Percentiles rank a stretch among this genome's conserved stretches.
These are phyloP conservation scores for Tauraco erythrolophus DNA, from an alignment of 2,113 vertebrate genomes.

Conservation along the genomic window DNA sequence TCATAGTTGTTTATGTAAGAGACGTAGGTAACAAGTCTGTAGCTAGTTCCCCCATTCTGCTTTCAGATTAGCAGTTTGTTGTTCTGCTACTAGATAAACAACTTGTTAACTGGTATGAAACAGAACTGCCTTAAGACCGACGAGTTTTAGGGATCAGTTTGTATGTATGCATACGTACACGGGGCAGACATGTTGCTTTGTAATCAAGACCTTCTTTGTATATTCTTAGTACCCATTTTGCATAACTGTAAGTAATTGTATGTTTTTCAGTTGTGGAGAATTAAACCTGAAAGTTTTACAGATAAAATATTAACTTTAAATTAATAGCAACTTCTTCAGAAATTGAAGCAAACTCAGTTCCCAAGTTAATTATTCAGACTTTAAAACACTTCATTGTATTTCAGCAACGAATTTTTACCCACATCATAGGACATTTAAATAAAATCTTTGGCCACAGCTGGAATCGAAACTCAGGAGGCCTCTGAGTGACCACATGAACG, in stretches of 20 bases:
- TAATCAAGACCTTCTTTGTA: neutral
- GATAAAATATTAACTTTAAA: neutral
- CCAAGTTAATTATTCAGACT: neutral
- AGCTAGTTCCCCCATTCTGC: neutral
- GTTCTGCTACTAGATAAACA: neutral
- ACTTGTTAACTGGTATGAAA: neutral
- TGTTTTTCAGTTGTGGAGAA: neutral
- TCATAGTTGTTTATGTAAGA: neutral
- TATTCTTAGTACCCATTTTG: neutral
- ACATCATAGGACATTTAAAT: neutral
- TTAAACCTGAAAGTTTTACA: neutral
- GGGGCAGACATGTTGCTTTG: neutral
- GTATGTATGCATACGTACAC: neutral
- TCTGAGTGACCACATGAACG: neutral
- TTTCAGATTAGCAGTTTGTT: neutral
- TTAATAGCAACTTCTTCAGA: neutral
- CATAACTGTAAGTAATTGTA: neutral
- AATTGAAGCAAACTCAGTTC: neutral
- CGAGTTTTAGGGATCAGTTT: neutral
- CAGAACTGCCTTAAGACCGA: neutral
- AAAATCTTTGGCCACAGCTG: neutral
- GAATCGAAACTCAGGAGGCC: neutral
- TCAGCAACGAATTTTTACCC: neutral
- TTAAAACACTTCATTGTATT: neutral
- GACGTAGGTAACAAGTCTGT: neutral